These are phyloP conservation scores for Heptranchias perlo DNA, from an alignment of 2,113 vertebrate genomes.

Conservation along the genomic window DNA sequence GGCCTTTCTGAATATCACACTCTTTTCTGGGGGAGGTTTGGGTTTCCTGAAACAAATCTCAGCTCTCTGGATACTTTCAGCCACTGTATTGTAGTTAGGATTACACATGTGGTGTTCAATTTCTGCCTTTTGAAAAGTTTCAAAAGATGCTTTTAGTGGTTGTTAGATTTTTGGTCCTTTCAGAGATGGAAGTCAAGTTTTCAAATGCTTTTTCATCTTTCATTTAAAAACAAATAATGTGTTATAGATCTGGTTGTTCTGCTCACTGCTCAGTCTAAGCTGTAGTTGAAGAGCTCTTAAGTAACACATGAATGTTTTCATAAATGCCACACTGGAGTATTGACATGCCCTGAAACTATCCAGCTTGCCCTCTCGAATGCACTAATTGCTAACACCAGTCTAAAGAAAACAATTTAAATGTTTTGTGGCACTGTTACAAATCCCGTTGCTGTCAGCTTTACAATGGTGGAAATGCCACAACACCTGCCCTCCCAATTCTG, in stretches of 20 bases:
- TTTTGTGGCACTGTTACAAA: conserved; percentile 19
- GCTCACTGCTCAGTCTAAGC: background rate
- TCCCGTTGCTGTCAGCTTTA: background rate
- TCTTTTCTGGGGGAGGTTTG: background rate
- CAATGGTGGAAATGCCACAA: background rate
- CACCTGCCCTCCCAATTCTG: background rate
- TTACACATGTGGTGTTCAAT: background rate
- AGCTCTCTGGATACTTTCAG: background rate
- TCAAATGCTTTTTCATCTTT: background rate
- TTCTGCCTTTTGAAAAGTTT: background rate
- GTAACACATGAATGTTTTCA: background rate
- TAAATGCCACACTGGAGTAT: background rate
- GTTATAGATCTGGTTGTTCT: background rate
- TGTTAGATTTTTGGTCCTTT: background rate
- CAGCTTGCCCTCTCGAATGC: background rate
- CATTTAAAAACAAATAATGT: background rate
- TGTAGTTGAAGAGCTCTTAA: background rate
- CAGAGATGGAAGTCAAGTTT: background rate
- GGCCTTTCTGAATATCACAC: background rate
- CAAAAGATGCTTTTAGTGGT: background rate
- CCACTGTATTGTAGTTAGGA: too few species aligned
- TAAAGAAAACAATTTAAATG: conserved; percentile 32
- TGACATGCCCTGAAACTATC: background rate
- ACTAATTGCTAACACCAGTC: conserved; percentile 26
- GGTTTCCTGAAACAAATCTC: background rate